These are phyloP conservation scores for Ianthella basta DNA, from an alignment of 37 sponge, comb jelly and placozoan species.

Conservation along the genomic window DNA sequence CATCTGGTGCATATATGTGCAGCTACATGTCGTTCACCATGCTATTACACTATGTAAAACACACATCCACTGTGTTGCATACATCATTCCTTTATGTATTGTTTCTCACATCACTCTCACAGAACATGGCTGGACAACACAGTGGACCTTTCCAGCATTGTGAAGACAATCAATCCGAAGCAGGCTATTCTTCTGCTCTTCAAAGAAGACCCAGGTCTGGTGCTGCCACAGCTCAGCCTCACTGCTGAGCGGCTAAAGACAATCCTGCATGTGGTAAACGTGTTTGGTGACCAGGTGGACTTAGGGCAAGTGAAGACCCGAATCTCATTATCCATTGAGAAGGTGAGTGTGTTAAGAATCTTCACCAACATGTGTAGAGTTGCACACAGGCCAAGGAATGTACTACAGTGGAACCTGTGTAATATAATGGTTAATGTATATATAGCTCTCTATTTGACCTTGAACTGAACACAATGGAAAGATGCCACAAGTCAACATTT, in stretches of 20 bases:
- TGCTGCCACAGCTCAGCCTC: constrained; percentile 29
- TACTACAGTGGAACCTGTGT: too few species aligned
- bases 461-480: too few species aligned
- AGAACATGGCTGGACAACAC: background rate
- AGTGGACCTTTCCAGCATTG: constrained; percentile 24
- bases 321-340: background rate
- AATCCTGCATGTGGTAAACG: background rate
- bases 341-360: background rate
- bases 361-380: too few species aligned
- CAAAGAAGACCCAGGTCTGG: constrained; percentile 52
- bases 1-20: too few species aligned
- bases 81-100: too few species aligned
- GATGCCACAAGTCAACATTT: too few species aligned
- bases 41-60: too few species aligned
- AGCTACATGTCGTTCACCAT: too few species aligned
- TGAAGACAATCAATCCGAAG: constrained; percentile 8
- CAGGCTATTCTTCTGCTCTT: constrained; percentile 50
- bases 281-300: background rate
- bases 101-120: background rate
- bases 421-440: too few species aligned
- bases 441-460: too few species aligned
- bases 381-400: too few species aligned
- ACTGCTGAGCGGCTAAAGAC: background rate
- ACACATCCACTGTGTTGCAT: too few species aligned
- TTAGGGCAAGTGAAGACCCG: background rate